Conservation (phyloP, 2,113 vertebrate species). For the Atractosteus spatula region DNA sequence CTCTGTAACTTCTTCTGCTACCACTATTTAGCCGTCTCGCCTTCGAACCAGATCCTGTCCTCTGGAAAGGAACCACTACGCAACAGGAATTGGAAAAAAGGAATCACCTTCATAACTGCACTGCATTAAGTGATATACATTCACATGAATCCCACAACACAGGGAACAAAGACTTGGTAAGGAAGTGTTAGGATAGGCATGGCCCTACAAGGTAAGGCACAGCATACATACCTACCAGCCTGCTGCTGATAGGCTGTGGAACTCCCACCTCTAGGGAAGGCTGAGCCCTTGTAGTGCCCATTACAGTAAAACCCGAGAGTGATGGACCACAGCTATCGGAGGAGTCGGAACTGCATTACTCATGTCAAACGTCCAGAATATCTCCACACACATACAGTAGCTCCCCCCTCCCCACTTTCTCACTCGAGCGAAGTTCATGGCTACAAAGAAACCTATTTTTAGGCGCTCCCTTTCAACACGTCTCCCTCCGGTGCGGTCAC, state of each 20-base stretch:
- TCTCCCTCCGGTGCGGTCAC: conserved; percentile 21
- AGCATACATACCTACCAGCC: conserved; percentile 10
- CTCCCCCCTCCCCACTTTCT: conserved; percentile 12
- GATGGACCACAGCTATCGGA: background rate
- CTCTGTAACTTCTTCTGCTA: too few species aligned
- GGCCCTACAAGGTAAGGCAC: too few species aligned
- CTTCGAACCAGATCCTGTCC: too few species aligned
- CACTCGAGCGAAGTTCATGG: conserved; percentile 24
- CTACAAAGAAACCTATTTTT: conserved; percentile 54
- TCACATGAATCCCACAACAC: too few species aligned
- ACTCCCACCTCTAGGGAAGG: conserved; percentile 30
- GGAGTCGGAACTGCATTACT: conserved; percentile 8
- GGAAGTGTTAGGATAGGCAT: too few species aligned
- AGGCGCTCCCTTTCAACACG: conserved; percentile 38
- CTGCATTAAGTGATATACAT: too few species aligned
- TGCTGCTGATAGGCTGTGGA: conserved; percentile 21
- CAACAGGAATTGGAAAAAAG: too few species aligned
- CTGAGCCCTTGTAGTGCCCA: conserved; percentile 23
- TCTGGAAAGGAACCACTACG: too few species aligned
- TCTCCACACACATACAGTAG: conserved; percentile 11
- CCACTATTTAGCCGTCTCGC: too few species aligned
- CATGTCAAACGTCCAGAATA: conserved; percentile 20
- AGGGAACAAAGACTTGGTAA: too few species aligned
- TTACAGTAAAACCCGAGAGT: too few species aligned
- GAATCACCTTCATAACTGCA: too few species aligned